phyloP scores from a whole-genome alignment of 30 jellyfish, hydroid and myxozoan species.

The Turritopsis dohrnii region DNA sequence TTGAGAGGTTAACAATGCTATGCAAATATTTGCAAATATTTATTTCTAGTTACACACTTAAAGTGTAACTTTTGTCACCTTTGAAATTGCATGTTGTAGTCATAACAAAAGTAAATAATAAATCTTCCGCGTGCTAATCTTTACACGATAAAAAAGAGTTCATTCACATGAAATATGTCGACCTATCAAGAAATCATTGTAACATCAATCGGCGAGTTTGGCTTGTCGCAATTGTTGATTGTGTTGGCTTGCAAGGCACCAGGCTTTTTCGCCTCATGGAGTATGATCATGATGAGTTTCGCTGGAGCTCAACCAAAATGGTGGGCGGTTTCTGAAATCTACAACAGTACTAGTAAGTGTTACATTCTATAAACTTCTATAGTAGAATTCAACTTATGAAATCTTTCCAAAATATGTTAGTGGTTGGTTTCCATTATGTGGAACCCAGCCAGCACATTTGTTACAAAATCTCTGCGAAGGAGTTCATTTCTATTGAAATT shows the following conservation, averaged over 20 bases:
- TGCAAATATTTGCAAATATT: no score
- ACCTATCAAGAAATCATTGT: slow-evolving; percentile 16
- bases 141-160: background rate
- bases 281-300: slow-evolving; percentile 40
- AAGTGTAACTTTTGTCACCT: no score
- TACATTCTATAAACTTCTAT: background rate
- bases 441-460: no score
- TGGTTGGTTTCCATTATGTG: no score
- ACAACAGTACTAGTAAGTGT: slow-evolving; percentile 9
- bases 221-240: slow-evolving; percentile 22
- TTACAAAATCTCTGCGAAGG: no score
- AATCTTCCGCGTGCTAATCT: no score
- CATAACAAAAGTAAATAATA: no score
- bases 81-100: no score
- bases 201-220: slow-evolving; percentile 33
- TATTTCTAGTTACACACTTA: no score
- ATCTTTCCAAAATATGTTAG: no score
- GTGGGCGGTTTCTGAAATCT: slow-evolving; percentile 20
- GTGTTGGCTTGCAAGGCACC: slow-evolving; percentile 26
- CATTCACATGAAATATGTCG: background rate
- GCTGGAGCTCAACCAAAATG: slow-evolving; percentile 46
- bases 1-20: no score
- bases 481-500: no score
- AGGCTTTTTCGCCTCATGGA: slow-evolving; percentile 39
- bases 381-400: background rate